A percentile compares a stretch with the other conserved stretches of the same genome.
phyloP scores from a whole-genome alignment of 2,888 invertebrate species.

The Zaprionus bogoriensis region DNA sequence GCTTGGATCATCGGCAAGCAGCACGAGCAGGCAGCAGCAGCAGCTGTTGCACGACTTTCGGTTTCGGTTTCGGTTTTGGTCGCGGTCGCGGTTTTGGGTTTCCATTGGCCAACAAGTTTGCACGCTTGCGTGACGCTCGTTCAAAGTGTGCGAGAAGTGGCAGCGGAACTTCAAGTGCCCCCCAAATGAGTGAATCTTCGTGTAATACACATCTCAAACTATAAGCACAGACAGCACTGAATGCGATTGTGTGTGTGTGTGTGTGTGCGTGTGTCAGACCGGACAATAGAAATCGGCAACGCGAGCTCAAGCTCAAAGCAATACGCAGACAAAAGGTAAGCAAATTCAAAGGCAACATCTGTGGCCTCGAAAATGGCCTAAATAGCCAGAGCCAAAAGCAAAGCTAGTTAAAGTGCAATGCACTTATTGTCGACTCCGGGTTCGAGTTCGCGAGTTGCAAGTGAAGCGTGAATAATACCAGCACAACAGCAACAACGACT shows the following conservation, averaged over 20 bases:
- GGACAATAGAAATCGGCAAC: constrained; percentile 4
- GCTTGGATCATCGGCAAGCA: background rate
- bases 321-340: constrained; percentile 6
- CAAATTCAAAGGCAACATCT: background rate
- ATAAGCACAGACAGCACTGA: background rate
- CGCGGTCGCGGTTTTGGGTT: background rate
- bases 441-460: constrained; percentile 26
- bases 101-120: constrained; percentile 43
- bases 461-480: constrained; percentile 33
- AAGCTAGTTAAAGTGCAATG: constrained; percentile 54
- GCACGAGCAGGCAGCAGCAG: too few relatives aligned
- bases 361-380: constrained; percentile 12
- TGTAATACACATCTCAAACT: constrained; percentile 4
- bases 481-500: background rate
- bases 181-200: constrained; percentile 24
- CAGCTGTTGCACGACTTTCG: background rate
- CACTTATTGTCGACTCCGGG: constrained; percentile 23
- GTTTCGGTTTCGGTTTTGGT: constrained; percentile 1
- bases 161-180: background rate
- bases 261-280: background rate
- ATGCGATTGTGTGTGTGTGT: background rate
- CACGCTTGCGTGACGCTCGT: constrained; percentile 53
- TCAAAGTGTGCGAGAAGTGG: too few relatives aligned
- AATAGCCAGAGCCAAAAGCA: constrained; percentile 16
- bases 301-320: background rate